A percentile compares a stretch with the other conserved stretches of the same genome.
Conservation (phyloP, 1,140 invertebrate genomes). For the Conus betulinus region DNA sequence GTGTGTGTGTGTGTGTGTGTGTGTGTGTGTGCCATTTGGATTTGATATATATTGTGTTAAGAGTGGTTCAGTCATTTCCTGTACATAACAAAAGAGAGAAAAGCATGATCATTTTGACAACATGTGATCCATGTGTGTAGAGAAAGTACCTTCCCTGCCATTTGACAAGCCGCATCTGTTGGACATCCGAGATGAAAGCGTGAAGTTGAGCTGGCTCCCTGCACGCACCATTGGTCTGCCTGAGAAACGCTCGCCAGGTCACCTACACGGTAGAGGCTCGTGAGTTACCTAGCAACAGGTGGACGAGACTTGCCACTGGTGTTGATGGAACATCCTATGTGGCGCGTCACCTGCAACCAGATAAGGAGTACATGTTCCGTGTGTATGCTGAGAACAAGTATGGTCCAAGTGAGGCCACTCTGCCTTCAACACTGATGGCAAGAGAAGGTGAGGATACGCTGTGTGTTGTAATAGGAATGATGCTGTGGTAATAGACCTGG, state of each 20-base stretch:
- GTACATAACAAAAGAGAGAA: no score
- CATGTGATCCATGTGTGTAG: constrained; percentile 22
- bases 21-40: not conserved
- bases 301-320: constrained; percentile 61
- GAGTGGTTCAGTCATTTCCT: no score
- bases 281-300: constrained; percentile 67
- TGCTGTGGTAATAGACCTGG: no score
- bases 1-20: not conserved
- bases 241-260: constrained; percentile 57
- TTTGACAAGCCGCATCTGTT: constrained; percentile 63
- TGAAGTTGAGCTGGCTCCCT: constrained; percentile 66
- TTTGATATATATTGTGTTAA: no score
- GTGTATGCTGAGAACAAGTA: constrained; percentile 66
- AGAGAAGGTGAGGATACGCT: constrained; percentile 41
- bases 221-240: constrained; percentile 60
- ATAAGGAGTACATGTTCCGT: constrained; percentile 68
- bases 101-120: not conserved
- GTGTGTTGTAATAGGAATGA: not conserved
- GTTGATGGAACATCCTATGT: constrained; percentile 53
- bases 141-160: constrained; percentile 62
- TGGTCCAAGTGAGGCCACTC: constrained; percentile 67
- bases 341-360: constrained; percentile 58
- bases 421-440: constrained; percentile 52
- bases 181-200: constrained; percentile 57
- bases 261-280: constrained; percentile 66